Percentiles rank a stretch among this genome's conserved stretches.
phyloP scores from a whole-genome alignment of 1,140 invertebrate species.

The Drosophila sulfurigaster region DNA sequence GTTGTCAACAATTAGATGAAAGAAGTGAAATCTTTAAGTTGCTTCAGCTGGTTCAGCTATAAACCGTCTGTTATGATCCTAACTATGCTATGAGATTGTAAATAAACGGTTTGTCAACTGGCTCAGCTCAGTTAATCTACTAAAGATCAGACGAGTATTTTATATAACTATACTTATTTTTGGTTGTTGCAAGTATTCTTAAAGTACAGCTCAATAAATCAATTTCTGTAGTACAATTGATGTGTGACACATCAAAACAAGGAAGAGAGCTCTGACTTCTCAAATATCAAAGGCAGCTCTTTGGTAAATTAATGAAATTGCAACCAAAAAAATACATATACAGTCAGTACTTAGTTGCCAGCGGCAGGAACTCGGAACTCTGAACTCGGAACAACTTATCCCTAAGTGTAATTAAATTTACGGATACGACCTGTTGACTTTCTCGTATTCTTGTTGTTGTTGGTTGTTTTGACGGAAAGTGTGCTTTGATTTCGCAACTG shows the following conservation, averaged over 20 bases:
- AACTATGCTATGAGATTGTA: too few relatives aligned
- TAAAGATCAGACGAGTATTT: too few relatives aligned
- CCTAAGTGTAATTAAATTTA: conserved; percentile 78
- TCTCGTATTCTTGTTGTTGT: conserved; percentile 2
- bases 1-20: too few relatives aligned
- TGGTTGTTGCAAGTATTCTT: too few relatives aligned
- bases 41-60: too few relatives aligned
- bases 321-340: conserved; percentile 1
- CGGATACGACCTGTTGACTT: conserved; percentile 42
- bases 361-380: not conserved
- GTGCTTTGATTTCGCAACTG: conserved; percentile 60
- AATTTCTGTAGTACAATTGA: not conserved
- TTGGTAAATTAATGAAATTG: conserved; percentile 46
- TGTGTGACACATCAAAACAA: not conserved
- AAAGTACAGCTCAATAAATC: not conserved
- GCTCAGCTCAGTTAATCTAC: too few relatives aligned
- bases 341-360: conserved; percentile 17
- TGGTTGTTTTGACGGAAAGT: conserved; percentile 49
- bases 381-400: conserved; percentile 40
- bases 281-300: conserved; percentile 32
- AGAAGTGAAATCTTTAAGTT: too few relatives aligned
- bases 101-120: too few relatives aligned
- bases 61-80: too few relatives aligned
- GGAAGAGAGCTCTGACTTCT: not conserved
- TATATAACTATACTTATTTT: too few relatives aligned